Evolutionary conservation across 2,888 invertebrate species (phyloP), one percentile per base, ranked within the genome.

Genomic region (Phengaris arion): DNA sequence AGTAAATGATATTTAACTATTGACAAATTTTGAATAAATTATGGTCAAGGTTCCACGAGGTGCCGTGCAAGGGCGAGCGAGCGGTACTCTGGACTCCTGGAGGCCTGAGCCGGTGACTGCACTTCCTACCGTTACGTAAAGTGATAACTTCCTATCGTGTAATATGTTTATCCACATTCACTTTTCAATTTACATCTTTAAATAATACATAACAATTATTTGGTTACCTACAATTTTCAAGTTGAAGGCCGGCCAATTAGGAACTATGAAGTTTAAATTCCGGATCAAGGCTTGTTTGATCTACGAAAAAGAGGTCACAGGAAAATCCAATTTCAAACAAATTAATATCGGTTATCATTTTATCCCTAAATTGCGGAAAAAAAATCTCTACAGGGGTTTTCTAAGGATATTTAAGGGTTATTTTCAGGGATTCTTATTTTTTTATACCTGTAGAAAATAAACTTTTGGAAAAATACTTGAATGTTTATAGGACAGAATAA

Each of bases 141-240:
- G 4, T 59, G 59, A 59, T 59, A 64, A 64, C 64, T 64, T 64
- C 64, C 64, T 64, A 45, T 35, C 64, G 35, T 64, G 35, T 45
- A 64, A 64, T 48, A 48, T 64, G 64, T 64, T 64, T 64, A 64
- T 45, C 64, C 35, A 64, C 64, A 64, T 64, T 64, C 64, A 64
- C 64, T 64, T 64, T 64, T 59, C 59, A 13, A 64, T 64, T 64
- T 45, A 64, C 64, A 64, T 45, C 64, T 64, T 64, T 64, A 64
- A 22, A 64, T 64, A 64, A 64, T 22, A 22, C 59, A 64, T 12
- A 22, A 59, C 22, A 9, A 22, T 22, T 51, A 51, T 54, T 54
- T 12, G 12, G 9, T 64, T 35, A 35, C 6, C 35, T 64, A 64
- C 45, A 5, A 35, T 1, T 64, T 12, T 12, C 64, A 64, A 64